Conservation (phyloP, 2,113 vertebrate genomes). For the Rhizomys pruinosus region DNA sequence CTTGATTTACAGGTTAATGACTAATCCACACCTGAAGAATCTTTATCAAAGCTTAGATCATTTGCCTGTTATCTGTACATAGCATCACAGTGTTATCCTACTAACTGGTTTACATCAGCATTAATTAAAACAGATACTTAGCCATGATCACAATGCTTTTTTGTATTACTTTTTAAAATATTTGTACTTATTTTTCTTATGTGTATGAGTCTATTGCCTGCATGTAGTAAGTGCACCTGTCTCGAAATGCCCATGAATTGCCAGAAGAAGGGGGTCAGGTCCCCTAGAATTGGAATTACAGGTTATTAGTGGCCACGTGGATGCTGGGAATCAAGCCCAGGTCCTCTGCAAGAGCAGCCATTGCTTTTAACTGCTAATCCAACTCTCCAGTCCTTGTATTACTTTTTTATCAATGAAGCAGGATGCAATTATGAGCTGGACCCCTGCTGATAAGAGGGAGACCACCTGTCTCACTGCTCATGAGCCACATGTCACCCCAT, state of each 20-base stretch:
- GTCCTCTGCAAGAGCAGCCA: no score
- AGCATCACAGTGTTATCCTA: background rate
- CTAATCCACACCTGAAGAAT: background rate
- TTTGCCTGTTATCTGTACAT: background rate
- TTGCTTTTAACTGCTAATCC: no score
- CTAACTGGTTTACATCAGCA: background rate
- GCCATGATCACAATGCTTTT: background rate
- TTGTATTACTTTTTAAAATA: no score
- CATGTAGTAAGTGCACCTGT: no score
- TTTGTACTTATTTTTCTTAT: no score
- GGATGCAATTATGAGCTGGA: background rate
- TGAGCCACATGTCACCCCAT: accelerated
- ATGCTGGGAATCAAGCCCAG: no score
- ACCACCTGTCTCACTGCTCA: accelerated
- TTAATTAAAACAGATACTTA: background rate
- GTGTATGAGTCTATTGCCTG: no score
- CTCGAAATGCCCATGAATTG: no score
- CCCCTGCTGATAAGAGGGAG: accelerated
- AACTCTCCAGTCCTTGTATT: no score
- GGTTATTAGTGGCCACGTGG: no score
- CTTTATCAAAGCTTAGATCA: background rate
- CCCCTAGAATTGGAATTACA: no score
- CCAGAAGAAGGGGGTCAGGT: no score
- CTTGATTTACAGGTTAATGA: background rate
- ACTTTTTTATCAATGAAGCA: background rate